Conservation (phyloP, 2,888 invertebrate species). For the Drosophila kambysellisi region DNA sequence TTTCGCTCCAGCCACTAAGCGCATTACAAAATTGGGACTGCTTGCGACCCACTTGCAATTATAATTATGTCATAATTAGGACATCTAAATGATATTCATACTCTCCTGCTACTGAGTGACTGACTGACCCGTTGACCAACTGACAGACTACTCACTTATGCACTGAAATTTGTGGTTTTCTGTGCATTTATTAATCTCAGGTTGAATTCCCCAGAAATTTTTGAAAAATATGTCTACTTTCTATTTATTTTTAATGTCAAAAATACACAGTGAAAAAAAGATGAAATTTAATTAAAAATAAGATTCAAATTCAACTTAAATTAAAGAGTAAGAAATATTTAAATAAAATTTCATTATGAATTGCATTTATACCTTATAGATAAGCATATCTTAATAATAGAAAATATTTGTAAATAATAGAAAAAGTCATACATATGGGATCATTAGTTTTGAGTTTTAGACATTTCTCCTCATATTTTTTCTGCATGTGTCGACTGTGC, state of each 20-base stretch:
- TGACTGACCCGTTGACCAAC: slow-evolving; percentile 3
- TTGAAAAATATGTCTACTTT: neutral
- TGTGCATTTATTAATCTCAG: neutral
- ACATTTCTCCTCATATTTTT: too few relatives aligned
- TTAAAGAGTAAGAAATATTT: too few relatives aligned
- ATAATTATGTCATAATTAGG: slow-evolving; percentile 51
- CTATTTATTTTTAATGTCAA: neutral
- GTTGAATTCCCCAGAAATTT: neutral
- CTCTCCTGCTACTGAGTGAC: slow-evolving; percentile 4
- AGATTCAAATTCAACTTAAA: too few relatives aligned
- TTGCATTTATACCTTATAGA: neutral
- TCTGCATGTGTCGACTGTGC: neutral
- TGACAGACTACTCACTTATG: slow-evolving; percentile 10
- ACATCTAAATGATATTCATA: slow-evolving; percentile 16
- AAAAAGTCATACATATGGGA: too few relatives aligned
- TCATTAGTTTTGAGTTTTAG: too few relatives aligned
- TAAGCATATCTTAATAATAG: neutral
- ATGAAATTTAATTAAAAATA: too few relatives aligned
- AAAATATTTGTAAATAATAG: too few relatives aligned
- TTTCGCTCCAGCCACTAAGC: slow-evolving; percentile 62
- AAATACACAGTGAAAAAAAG: neutral
- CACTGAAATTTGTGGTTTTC: neutral
- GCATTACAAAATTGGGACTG: slow-evolving; percentile 9
- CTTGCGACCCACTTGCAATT: slow-evolving; percentile 38
- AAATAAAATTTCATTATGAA: too few relatives aligned